Conservation (phyloP, 2,113 vertebrate genomes). For the Morphnarchus princeps region DNA sequence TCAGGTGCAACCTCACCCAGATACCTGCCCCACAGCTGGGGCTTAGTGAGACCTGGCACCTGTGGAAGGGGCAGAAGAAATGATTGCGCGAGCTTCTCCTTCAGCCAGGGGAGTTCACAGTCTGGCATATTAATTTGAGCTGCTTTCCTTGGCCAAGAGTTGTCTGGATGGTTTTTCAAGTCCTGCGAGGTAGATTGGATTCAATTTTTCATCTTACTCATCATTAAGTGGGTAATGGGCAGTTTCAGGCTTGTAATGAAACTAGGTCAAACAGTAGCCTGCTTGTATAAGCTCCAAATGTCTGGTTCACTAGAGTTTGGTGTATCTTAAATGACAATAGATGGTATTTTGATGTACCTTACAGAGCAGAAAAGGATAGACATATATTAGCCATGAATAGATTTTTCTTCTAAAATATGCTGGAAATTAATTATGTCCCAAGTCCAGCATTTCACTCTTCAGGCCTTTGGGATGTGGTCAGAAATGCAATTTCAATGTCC, state of each 20-base stretch:
- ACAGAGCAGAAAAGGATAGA: not conserved
- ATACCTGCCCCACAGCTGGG: not conserved
- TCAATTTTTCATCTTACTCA: conserved; percentile 58
- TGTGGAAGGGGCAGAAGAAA: not conserved
- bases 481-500: not conserved
- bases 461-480: not conserved
- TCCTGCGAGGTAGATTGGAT: conserved; percentile 4
- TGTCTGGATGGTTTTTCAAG: conserved; percentile 42
- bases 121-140: conserved; percentile 23
- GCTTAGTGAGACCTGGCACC: not conserved
- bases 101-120: not conserved
- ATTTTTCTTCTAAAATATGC: conserved; percentile 5
- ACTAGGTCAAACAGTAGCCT: conserved; percentile 57
- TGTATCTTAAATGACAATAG: conserved; percentile 26
- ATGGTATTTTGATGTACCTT: conserved; percentile 31
- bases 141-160: not conserved
- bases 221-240: conserved; percentile 55
- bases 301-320: conserved; percentile 14
- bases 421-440: not conserved
- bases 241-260: conserved; percentile 55
- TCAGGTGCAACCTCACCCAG: not conserved
- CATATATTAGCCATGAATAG: not conserved
- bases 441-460: not conserved
- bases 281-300: conserved; percentile 46
- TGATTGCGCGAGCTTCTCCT: not conserved